These are phyloP conservation scores for Ailurus styani DNA, from an alignment of 2,113 vertebrate genomes.

Conservation along the genomic window DNA sequence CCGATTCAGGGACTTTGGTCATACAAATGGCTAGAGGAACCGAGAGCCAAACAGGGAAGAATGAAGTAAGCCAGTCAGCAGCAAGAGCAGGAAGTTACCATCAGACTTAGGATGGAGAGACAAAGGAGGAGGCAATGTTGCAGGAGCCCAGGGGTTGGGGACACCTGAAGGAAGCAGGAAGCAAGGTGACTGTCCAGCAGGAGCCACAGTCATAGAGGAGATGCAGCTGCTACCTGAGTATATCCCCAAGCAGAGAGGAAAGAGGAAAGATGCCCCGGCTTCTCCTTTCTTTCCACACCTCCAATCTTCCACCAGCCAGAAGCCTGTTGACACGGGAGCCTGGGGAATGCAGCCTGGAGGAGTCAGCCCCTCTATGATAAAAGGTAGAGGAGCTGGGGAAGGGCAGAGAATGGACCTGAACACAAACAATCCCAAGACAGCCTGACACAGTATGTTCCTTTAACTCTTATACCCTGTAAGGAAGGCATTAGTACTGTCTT, in stretches of 20 bases:
- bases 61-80: neutral
- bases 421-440: neutral
- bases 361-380: neutral
- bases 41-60: neutral
- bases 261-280: neutral
- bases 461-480: neutral
- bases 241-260: neutral
- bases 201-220: neutral
- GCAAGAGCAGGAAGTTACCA: neutral
- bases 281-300: neutral
- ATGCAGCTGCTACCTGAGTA: accelerated
- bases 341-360: neutral
- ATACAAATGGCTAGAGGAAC: neutral
- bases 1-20: neutral
- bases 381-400: neutral
- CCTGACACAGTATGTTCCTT: neutral
- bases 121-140: neutral
- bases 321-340: neutral
- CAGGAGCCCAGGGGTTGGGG: neutral
- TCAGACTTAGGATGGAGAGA: neutral
- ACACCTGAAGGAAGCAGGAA: neutral
- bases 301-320: neutral
- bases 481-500: neutral
- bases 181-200: neutral
- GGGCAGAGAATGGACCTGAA: neutral